Conservation (phyloP, 1,140 invertebrate genomes). For the Bicyclus anynana region DNA sequence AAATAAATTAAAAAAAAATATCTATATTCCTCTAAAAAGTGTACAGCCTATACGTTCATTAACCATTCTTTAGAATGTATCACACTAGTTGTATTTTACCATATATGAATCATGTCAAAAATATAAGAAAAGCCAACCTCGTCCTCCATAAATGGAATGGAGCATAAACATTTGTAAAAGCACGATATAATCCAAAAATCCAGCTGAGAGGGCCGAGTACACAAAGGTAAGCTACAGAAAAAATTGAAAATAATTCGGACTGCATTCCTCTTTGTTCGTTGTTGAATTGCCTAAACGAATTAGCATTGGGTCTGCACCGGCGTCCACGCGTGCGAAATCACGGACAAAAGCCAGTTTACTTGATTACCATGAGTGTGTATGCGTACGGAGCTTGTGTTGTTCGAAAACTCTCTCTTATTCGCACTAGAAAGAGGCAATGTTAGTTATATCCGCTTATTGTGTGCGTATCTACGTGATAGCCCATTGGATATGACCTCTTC, state of each 20-base stretch:
- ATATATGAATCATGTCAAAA: background rate
- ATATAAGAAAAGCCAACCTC: background rate
- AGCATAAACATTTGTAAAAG: background rate
- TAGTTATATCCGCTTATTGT: too few species aligned
- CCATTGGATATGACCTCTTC: too few species aligned
- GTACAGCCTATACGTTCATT: too few species aligned
- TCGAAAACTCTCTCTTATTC: too few species aligned
- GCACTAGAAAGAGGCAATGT: too few species aligned
- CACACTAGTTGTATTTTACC: too few species aligned
- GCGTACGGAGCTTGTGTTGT: background rate
- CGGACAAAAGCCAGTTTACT: constrained; percentile 4
- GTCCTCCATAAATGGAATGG: background rate
- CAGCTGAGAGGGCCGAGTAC: background rate
- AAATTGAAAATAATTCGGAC: background rate
- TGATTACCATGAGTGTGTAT: background rate
- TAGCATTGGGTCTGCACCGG: background rate
- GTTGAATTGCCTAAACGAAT: constrained; percentile 6
- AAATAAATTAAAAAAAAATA: too few species aligned
- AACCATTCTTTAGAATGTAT: too few species aligned
- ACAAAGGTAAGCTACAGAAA: background rate
- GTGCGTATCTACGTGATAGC: too few species aligned
- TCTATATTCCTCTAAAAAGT: too few species aligned
- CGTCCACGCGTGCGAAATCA: background rate
- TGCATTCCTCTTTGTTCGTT: background rate
- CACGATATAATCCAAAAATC: background rate